These are phyloP conservation scores for Knipowitschia caucasica DNA, from an alignment of 2,797 vertebrate genomes.

Conservation along the genomic window DNA sequence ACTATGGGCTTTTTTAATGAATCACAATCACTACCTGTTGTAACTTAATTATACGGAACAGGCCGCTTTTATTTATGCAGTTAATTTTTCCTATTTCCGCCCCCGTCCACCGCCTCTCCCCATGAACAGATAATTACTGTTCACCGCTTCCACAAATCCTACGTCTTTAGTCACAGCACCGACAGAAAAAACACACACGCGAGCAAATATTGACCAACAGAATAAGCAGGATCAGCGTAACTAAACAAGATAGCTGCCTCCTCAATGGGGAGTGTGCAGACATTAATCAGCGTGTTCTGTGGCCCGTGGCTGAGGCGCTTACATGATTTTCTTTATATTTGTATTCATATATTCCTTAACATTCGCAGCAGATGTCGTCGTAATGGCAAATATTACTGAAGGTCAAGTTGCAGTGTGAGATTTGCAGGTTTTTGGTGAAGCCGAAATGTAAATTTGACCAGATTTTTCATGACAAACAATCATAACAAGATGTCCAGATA, in stretches of 20 bases:
- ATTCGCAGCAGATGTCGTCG: slow-evolving; percentile 48
- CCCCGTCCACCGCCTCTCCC: slow-evolving; percentile 12
- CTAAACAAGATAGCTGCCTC: slow-evolving; percentile 63
- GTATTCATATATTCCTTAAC: slow-evolving; percentile 57
- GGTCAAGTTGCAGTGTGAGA: slow-evolving; percentile 53
- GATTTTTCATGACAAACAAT: no score
- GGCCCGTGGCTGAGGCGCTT: slow-evolving; percentile 40
- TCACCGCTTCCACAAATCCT: slow-evolving; percentile 40
- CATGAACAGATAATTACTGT: slow-evolving; percentile 49
- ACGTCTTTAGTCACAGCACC: slow-evolving; percentile 46
- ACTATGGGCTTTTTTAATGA: slow-evolving; percentile 6
- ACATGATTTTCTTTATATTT: slow-evolving; percentile 64
- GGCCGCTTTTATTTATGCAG: slow-evolving; percentile 7
- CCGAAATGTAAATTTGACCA: neutral
- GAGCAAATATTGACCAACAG: slow-evolving; percentile 63
- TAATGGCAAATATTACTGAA: slow-evolving; percentile 50
- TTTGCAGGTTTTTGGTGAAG: slow-evolving; percentile 14
- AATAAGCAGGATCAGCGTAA: slow-evolving; percentile 65
- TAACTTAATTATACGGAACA: slow-evolving; percentile 12
- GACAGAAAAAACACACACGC: slow-evolving; percentile 13
- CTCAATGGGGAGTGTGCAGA: slow-evolving; percentile 58
- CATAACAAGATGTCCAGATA: no score
- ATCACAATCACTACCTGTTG: slow-evolving; percentile 5
- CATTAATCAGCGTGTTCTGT: slow-evolving; percentile 58
- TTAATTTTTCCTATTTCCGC: slow-evolving; percentile 19